phyloP scores from a whole-genome alignment of 2,888 invertebrate genomes.

The Meta bourneti region DNA sequence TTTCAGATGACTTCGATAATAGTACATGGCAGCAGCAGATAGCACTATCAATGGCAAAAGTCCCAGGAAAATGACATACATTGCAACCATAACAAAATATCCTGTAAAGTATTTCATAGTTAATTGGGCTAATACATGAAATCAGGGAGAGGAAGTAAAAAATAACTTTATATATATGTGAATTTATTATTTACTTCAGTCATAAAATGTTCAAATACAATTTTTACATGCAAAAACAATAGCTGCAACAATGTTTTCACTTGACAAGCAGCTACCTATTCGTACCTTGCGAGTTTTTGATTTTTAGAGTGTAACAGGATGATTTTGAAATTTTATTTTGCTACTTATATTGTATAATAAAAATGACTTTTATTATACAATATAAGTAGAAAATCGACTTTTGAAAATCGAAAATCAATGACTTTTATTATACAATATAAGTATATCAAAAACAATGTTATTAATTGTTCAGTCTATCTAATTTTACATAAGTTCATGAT shows the following conservation, averaged over 20 bases:
- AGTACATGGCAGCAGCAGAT: conserved; percentile 87
- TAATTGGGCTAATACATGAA: neutral
- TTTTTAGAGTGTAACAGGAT: too few species aligned
- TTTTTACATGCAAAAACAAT: neutral
- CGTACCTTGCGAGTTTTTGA: too few species aligned
- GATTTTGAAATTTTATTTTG: too few species aligned
- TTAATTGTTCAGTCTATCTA: too few species aligned
- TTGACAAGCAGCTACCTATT: too few species aligned
- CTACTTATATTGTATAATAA: too few species aligned
- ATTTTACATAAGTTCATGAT: too few species aligned
- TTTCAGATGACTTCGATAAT: conserved; percentile 86
- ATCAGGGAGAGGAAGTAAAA: neutral
- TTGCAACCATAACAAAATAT: conserved; percentile 86
- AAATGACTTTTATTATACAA: too few species aligned
- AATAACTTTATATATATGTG: neutral
- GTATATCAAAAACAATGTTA: too few species aligned
- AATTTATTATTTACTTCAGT: neutral
- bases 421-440: too few species aligned
- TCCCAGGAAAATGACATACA: conserved; percentile 93
- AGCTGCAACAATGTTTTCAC: neutral
- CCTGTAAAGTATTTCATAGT: conserved; percentile 18
- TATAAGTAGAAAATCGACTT: too few species aligned
- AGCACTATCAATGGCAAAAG: conserved; percentile 88
- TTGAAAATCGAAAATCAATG: too few species aligned
- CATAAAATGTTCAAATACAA: conserved; percentile 33